Evolutionary conservation across 1,140 invertebrate genomes (phyloP).

Genomic region (Rhizoglyphus robini): DNA sequence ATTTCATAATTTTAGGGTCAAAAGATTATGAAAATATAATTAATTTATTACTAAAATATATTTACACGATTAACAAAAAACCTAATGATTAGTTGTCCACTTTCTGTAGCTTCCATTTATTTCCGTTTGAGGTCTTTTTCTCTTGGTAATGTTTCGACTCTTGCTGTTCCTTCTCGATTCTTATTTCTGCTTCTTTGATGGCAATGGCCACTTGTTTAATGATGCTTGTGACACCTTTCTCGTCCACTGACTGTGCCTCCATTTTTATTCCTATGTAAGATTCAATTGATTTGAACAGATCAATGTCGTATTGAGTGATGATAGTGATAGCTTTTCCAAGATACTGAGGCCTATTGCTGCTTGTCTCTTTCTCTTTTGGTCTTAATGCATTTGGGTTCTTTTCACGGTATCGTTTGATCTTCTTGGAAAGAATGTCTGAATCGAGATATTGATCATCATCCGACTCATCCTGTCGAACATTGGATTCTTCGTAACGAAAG

Average conservation of each 20-base stretch:
- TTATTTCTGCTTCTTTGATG: constrained; percentile 76
- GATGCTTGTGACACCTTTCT: constrained; percentile 66
- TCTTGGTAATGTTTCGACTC: constrained; percentile 34
- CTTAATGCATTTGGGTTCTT: background rate
- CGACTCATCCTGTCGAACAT: background rate
- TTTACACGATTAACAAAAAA: background rate
- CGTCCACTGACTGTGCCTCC: constrained; percentile 36
- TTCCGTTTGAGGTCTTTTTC: background rate
- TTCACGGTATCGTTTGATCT: background rate
- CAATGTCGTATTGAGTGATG: constrained; percentile 78
- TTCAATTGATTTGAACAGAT: constrained; percentile 73
- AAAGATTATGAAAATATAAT: too few relatives aligned
- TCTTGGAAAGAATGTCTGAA: background rate
- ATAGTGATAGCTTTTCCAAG: constrained; percentile 56
- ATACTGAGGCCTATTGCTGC: background rate
- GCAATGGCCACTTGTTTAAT: constrained; percentile 80
- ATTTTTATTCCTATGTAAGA: constrained; percentile 65
- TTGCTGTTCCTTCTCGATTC: constrained; percentile 77
- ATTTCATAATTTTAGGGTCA: too few relatives aligned
- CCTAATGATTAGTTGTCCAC: background rate
- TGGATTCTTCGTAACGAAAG: background rate
- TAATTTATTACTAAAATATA: too few relatives aligned
- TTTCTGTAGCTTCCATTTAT: background rate
- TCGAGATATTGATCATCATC: background rate
- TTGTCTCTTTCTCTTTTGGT: background rate